Conservation (phyloP, 2,113 vertebrate species). For the Bostrychus sinensis region DNA sequence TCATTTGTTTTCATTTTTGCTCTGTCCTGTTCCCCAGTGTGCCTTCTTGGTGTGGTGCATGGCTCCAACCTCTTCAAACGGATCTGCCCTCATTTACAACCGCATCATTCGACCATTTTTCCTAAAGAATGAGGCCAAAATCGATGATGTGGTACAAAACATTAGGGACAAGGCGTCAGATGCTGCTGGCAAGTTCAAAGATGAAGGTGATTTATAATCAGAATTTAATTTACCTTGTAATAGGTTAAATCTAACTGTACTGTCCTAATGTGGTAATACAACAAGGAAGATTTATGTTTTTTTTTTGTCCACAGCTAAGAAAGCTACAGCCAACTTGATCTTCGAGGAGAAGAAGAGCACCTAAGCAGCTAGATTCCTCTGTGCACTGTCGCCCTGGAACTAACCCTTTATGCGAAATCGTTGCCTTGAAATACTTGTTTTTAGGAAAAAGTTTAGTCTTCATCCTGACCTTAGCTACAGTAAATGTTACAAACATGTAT, state of each 20-base stretch:
- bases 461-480: constrained; percentile 22
- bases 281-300: neutral
- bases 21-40: constrained; percentile 77
- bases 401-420: constrained; percentile 61
- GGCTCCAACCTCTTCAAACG: constrained; percentile 90
- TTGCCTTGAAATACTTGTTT: constrained; percentile 70
- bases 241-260: neutral
- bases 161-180: constrained; percentile 91
- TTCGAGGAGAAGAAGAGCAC: constrained; percentile 95
- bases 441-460: constrained; percentile 39
- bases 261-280: neutral
- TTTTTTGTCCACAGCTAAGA: constrained; percentile 83
- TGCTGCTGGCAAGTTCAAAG: constrained; percentile 88
- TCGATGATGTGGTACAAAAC: constrained; percentile 87
- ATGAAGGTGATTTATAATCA: constrained; percentile 83
- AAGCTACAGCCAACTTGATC: constrained; percentile 90
- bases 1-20: neutral
- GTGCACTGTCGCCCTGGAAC: constrained; percentile 57
- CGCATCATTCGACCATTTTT: constrained; percentile 92
- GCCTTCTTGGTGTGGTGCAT: constrained; percentile 97
- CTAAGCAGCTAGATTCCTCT: constrained; percentile 69
- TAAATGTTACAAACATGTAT: constrained; percentile 24
- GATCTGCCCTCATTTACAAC: constrained; percentile 87
- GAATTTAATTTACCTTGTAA: neutral
- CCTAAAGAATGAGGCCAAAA: constrained; percentile 86